Evolutionary conservation across 2,888 invertebrate genomes (phyloP), one percentile per base, ranked within the genome.

Genomic region (Eupithecia dodoneata): DNA sequence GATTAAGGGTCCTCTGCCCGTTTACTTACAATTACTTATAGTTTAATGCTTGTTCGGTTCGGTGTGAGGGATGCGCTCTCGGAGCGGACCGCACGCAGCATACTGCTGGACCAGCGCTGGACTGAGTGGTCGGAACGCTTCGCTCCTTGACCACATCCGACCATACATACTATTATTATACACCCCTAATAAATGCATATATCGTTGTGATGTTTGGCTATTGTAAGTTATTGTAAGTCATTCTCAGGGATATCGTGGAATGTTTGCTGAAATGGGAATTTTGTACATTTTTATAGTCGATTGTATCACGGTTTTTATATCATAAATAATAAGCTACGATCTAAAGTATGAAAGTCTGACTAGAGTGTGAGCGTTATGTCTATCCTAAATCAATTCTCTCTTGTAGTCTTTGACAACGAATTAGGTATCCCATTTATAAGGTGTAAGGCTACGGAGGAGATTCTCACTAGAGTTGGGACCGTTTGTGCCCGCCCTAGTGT

Each of bases 161-260:
- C 15, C 52, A 47, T 52, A 71, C 67, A 76, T 70, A 69, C 59
- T 75, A 63, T 72, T 79, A 76, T 75, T 86, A 85, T 85, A 86
- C 83, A 87, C 86, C 83, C 47, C n/a, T 18, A 70, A 82, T 81
- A 84, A 85, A 84, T 86, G 87, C 88, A 86, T 85, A 87, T 83
- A 84, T 84, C 79, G 83, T 90, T 93, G 94, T 94, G 94, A 94
- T 94, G 94, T 92, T 92, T 89, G 93, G 93, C 91, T 87, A 88
- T 71, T 87, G 90, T 92, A 92, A 90, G 91, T 92, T 89, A 90
- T 89, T 90, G 88, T 92, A 91, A 90, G 93, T 93, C 93, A 91
- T 88, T 84, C 78, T 89, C 91, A 87, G 89, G 92, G 87, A 86
- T 83, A 84, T 87, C 86, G 87, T 83, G 88, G 87, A 84, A 83